Evolutionary conservation across 2,797 vertebrate species (phyloP), one percentile per base, ranked within the genome.

Genomic region (Salarias fasciatus): DNA sequence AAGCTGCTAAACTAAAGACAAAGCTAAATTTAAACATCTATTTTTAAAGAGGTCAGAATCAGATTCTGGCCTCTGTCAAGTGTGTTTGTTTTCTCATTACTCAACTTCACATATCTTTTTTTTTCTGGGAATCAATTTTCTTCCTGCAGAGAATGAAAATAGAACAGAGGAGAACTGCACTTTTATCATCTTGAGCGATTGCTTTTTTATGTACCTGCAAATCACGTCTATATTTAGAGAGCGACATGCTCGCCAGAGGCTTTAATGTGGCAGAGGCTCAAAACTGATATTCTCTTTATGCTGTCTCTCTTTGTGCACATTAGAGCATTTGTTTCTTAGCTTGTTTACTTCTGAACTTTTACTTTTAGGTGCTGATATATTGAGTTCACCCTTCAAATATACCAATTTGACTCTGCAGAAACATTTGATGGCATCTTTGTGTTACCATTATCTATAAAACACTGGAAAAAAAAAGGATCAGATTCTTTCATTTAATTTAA

Each of bases 201-300:
- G 59, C 53, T 72, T 60, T 68, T 82, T 67, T 45, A 77, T 82
- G 61, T 72, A 77, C 72, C 79, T 82, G 63, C 78, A 74, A 74
- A 77, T 86, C 78, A 77, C 15, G 0, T 69, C 87, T 91, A 89
- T 90, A 88, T 88, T 88, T 91, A 87, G 84, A 50, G 62, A 64
- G 38, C 0, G 6, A 69, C 59, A 54, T 47, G 63, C 49, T 70
- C 63, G 66, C 77, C 71, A 38, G 50, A 66, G 54, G 68, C 79
- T 85, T 83, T 69, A 69, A 80, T 74, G 68, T 81, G 70, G 64
- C 78, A 67, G 28, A 45, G 49, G 49, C 47, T 79, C 48, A 72
- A 60, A 73, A 72, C 69, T n/a, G 8, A 60, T 59, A 61, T 72
- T 18, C 44, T 67, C 33, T 42, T 12, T 52, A 40, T 72, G 56